Evolutionary conservation across 2,888 invertebrate species (phyloP).

Genomic region (Stictocephala bisonia): DNA sequence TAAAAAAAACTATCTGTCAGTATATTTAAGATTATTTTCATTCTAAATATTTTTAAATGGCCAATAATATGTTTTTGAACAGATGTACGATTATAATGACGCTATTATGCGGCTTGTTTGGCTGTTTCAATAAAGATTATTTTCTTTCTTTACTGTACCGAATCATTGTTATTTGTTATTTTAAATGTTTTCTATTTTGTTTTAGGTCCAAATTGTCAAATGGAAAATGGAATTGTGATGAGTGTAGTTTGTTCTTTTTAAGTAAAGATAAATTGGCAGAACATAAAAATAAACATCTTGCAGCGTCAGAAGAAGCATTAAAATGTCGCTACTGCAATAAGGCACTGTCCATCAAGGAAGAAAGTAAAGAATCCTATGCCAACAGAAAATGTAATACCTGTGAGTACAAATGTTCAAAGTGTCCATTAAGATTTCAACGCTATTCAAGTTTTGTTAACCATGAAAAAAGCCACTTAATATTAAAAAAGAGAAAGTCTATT

Average conservation of each 20-base stretch:
- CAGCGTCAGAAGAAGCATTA: background rate
- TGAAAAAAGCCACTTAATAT: background rate
- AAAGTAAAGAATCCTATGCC: background rate
- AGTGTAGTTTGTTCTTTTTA: conserved; percentile 22
- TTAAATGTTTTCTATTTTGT: no score
- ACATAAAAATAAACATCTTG: conserved; percentile 4
- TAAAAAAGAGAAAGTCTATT: background rate
- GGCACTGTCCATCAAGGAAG: background rate
- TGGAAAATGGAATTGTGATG: conserved; percentile 10
- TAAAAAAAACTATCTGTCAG: no score
- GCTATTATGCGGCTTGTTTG: no score
- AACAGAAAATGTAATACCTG: conserved; percentile 33
- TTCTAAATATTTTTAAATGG: no score
- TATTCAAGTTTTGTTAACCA: conserved; percentile 12
- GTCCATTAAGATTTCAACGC: conserved; percentile 3
- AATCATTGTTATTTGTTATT: no score
- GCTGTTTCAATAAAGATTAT: no score
- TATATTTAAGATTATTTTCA: no score
- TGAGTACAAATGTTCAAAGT: conserved; percentile 12
- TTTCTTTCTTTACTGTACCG: no score
- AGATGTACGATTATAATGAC: no score
- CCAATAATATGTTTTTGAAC: no score
- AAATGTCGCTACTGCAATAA: conserved; percentile 19
- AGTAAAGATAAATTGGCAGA: conserved; percentile 2
- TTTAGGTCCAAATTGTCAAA: no score